Conservation (phyloP, 1,140 invertebrate genomes). For the Hycleus phaleratus region DNA sequence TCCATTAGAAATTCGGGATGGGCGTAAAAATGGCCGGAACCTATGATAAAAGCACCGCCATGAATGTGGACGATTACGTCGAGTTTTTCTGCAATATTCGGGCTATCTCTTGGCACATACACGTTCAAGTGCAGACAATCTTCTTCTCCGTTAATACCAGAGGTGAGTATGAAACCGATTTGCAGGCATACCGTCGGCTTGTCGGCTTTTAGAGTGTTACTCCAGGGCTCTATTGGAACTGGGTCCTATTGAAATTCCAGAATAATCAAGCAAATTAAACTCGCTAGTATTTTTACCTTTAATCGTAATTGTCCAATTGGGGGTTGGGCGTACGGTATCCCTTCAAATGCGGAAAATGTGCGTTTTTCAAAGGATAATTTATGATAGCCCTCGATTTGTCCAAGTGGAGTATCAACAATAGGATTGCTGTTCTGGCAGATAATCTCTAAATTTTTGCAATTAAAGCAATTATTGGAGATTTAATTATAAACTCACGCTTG, state of each 20-base stretch:
- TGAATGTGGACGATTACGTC: constrained; percentile 51
- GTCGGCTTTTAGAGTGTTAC: constrained; percentile 16
- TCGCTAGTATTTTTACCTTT: constrained; percentile 27
- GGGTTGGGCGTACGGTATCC: constrained; percentile 54
- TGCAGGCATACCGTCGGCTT: constrained; percentile 11
- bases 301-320: constrained; percentile 51
- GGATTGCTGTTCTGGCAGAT: background rate
- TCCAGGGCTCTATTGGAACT: constrained; percentile 22
- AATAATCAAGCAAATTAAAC: background rate
- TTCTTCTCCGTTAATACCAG: background rate
- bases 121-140: constrained; percentile 22
- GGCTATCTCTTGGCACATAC: constrained; percentile 27
- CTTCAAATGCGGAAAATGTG: constrained; percentile 48
- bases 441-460: no score
- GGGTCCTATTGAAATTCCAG: constrained; percentile 12
- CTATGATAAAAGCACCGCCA: constrained; percentile 52
- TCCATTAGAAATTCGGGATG: constrained; percentile 50
- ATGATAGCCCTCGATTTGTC: constrained; percentile 6
- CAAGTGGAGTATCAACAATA: constrained; percentile 5
- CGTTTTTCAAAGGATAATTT: constrained; percentile 34
- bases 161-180: background rate
- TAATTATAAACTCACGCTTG: no score
- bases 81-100: constrained; percentile 30
- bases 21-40: constrained; percentile 27
- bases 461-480: no score